A percentile compares a stretch with the other conserved stretches of the same genome.
phyloP scores from a whole-genome alignment of 2,888 invertebrate genomes.

The Belgica antarctica region DNA sequence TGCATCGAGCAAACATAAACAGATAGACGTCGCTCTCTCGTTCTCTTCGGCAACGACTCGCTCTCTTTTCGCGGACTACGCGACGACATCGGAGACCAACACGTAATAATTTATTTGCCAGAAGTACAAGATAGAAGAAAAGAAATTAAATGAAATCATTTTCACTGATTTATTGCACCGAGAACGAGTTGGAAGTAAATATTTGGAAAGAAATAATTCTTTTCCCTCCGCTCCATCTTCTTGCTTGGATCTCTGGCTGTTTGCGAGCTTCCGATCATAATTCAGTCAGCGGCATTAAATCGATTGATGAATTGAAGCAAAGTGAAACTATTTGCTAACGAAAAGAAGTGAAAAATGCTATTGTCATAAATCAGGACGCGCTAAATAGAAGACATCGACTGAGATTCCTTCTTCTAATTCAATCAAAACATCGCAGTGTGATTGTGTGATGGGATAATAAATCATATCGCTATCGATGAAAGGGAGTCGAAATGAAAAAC shows the following conservation, averaged over 20 bases:
- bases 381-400: not conserved
- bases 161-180: slow-evolving; percentile 10
- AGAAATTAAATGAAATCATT: slow-evolving; percentile 27
- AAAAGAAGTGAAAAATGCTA: slow-evolving; percentile 19
- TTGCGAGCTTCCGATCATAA: slow-evolving; percentile 29
- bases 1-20: slow-evolving; percentile 17
- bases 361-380: slow-evolving; percentile 34
- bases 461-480: slow-evolving; percentile 41
- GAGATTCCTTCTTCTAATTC: slow-evolving; percentile 31
- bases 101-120: slow-evolving; percentile 20
- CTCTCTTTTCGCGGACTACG: slow-evolving; percentile 1
- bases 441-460: slow-evolving; percentile 31
- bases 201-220: slow-evolving; percentile 21
- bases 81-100: slow-evolving; percentile 13
- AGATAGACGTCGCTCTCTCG: not conserved
- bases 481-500: slow-evolving; percentile 11
- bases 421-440: slow-evolving; percentile 31
- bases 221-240: not conserved
- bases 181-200: slow-evolving; percentile 28
- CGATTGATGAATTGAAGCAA: slow-evolving; percentile 19
- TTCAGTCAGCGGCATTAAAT: slow-evolving; percentile 16
- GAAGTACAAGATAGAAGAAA: too few species aligned
- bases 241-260: not conserved
- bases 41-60: not conserved
- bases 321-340: not conserved